Conservation (phyloP, 2,888 invertebrate species). For the Pinctada fucata region DNA sequence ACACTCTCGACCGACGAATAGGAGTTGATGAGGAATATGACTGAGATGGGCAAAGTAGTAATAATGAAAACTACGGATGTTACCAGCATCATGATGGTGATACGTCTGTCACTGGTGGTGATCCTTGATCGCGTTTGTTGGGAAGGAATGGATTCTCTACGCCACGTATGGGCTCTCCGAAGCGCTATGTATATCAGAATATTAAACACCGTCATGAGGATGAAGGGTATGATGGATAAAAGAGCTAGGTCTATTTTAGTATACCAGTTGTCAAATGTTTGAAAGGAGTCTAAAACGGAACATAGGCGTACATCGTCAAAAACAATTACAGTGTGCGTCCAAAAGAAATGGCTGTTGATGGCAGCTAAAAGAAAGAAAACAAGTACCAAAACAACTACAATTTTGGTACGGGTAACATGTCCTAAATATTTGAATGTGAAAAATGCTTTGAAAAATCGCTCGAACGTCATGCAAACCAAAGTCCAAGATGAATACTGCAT, state of each 20-base stretch:
- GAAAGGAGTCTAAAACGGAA: constrained; percentile 5
- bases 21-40: constrained; percentile 17
- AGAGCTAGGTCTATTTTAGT: constrained; percentile 21
- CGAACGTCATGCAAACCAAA: constrained; percentile 19
- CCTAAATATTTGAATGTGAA: constrained; percentile 11
- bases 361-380: constrained; percentile 5
- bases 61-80: constrained; percentile 10
- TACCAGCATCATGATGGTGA: constrained; percentile 26
- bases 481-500: constrained; percentile 38
- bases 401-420: not conserved
- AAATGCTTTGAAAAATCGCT: constrained; percentile 23
- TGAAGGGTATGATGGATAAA: constrained; percentile 22
- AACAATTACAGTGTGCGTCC: constrained; percentile 16
- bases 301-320: not conserved
- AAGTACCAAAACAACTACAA: not conserved
- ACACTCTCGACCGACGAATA: not conserved
- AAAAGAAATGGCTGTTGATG: constrained; percentile 30
- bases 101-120: not conserved
- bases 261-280: constrained; percentile 28
- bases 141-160: constrained; percentile 6
- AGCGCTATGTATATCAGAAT: constrained; percentile 10
- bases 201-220: constrained; percentile 21
- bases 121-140: not conserved
- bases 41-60: constrained; percentile 27
- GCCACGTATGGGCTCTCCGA: constrained; percentile 9